Base-by-base conservation (phyloP, 2,888 invertebrate species). In the Leucozona laternaria region DNA sequence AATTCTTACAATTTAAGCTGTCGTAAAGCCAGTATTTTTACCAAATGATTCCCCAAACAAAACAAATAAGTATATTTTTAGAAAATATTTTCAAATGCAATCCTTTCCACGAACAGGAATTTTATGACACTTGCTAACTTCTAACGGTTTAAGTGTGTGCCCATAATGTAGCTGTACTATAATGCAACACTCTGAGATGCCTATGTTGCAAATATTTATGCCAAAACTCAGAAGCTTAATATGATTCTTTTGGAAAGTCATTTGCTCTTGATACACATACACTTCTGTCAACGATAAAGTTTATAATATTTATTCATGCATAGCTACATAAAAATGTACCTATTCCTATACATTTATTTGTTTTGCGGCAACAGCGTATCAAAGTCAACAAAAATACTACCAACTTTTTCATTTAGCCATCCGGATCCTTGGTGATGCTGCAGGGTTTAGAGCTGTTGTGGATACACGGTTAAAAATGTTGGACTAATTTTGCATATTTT, bases 321-420 rank as follows among this genome's bases (percentile, higher is more conserved):
- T 22, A 37, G 4, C 15, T 5, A 31, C 7, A 37, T 22, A 37
- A 4, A 25, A 15, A 25, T 53, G 15, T 25, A 25, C 25, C 25
- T 25, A 25, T n/a, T n/a, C 8, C 25, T 53, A 20, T 11, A 13
- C 8, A n/a, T 53, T 2, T 53, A n/a, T 28, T 25, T 53, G 48
- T 48, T 15, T 45, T 70, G 58, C 57, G 40, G 57, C 48, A 57
- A 80, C 70, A 79, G 68, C 37, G 66, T 76, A 84, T 80, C 79
- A 84, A 80, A 79, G 79, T 66, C 66, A 73, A 79, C 73, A 70
- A 83, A 62, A 83, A 70, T 70, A 70, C 55, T 64, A 70, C 79
- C 72, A 79, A 76, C 25, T 79, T 80, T 66, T 79, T 75, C 77
- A 48, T 62, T 70, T 20, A 48, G 13, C 43, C 71, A 62, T 45